A percentile compares a stretch with the other conserved stretches of the same genome.
Evolutionary conservation across 2,888 invertebrate genomes (phyloP).

Genomic region (Sclerodermus sp.): DNA sequence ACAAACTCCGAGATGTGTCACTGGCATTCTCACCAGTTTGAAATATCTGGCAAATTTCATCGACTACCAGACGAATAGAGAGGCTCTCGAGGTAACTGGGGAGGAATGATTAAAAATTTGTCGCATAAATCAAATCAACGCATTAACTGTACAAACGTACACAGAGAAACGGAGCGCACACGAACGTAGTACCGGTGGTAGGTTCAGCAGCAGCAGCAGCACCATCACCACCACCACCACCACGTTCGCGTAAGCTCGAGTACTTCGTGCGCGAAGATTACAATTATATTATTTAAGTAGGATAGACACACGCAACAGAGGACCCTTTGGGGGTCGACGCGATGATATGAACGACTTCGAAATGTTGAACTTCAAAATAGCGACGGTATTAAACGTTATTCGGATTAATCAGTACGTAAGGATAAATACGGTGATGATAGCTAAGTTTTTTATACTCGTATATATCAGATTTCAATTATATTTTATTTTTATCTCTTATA

Average conservation of each 20-base stretch:
- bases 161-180: constrained; percentile 13
- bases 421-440: constrained; percentile 27
- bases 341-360: too few relatives aligned
- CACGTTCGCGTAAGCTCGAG: too few relatives aligned
- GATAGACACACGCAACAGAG: too few relatives aligned
- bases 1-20: too few relatives aligned
- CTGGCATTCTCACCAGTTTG: too few relatives aligned
- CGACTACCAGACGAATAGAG: too few relatives aligned
- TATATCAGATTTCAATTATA: constrained; percentile 45
- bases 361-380: constrained; percentile 6
- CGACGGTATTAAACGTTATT: constrained; percentile 6
- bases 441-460: constrained; percentile 52
- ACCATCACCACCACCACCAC: too few relatives aligned
- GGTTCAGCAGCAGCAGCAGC: too few relatives aligned
- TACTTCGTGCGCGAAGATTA: background rate
- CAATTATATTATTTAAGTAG: background rate
- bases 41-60: too few relatives aligned
- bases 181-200: too few relatives aligned
- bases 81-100: constrained; percentile 9
- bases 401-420: background rate
- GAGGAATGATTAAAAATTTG: constrained; percentile 31
- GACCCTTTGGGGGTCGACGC: too few relatives aligned
- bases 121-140: constrained; percentile 38
- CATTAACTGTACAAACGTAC: constrained; percentile 12
- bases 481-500: constrained; percentile 39